Evolutionary conservation across 2,888 invertebrate genomes (phyloP), one percentile per base, ranked within the genome.

Genomic region (Philereme transversata): DNA sequence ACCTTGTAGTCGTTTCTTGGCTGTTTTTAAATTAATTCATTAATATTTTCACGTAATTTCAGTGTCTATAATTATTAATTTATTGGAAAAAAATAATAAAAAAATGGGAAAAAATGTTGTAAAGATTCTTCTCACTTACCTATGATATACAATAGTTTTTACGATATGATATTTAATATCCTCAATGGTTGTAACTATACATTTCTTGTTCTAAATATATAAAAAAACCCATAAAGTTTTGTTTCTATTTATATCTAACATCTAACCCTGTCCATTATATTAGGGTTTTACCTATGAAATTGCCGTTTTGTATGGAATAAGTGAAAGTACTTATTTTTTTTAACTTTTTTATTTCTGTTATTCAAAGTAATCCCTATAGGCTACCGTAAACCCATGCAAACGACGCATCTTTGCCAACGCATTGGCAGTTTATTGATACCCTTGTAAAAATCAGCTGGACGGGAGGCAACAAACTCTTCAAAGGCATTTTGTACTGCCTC

Each of bases 121-220:
- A 90, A 88, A 91, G 90, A 88, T 90, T 87, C 67, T 69, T 90
- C 90, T 90, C 92, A 90, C 89, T 90, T 90, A 22, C 22, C 22
- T 22, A 22, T 22, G 22, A 22, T 91, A 88, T 92, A 92, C 92
- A 92, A 93, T 92, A 93, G 92, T 89, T 92, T 91, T 91, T 92
- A 92, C 90, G 91, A 92, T 92, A 92, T 87, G 92, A 93, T 93
- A 93, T 93, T 90, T 91, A 92, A 92, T 92, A 92, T 92, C 92
- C 90, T 93, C 92, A 86, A 93, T 92, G 93, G 93, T 93, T 93
- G 93, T 93, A 92, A 92, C 90, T 92, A 92, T 92, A 93, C 92
- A 93, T 92, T 92, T 92, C 92, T 92, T 92, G 93, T 93, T 93
- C 92, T 92, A 92, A 92, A 93, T 93, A 92, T 92, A 92, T 92